A percentile compares a stretch with the other conserved stretches of the same genome.
These are phyloP conservation scores for Hypomecis punctinalis DNA, from an alignment of 2,888 invertebrate species.

Conservation along the genomic window DNA sequence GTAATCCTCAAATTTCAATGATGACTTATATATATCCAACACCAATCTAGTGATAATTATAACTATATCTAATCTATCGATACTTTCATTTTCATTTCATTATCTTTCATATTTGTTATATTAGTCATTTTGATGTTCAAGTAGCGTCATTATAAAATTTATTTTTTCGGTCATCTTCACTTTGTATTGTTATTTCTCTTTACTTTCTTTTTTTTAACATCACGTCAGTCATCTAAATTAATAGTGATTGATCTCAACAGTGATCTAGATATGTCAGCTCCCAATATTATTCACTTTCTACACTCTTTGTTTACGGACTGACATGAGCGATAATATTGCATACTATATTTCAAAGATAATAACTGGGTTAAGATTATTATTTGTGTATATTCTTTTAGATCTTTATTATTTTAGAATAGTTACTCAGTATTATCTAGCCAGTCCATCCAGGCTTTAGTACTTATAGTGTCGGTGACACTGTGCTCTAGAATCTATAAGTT, in stretches of 20 bases:
- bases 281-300: slow-evolving; percentile 24
- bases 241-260: slow-evolving; percentile 5
- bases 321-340: slow-evolving; percentile 6
- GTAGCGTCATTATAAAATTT: too few relatives aligned
- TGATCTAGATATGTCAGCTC: slow-evolving; percentile 11
- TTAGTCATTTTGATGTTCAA: not conserved
- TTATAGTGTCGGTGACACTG: too few relatives aligned
- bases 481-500: too few relatives aligned
- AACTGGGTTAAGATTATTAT: not conserved
- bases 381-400: not conserved
- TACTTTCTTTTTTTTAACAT: slow-evolving; percentile 18
- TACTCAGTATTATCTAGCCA: too few relatives aligned
- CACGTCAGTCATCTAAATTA: slow-evolving; percentile 15
- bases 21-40: not conserved
- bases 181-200: not conserved
- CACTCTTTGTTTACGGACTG: slow-evolving; percentile 10
- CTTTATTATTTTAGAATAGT: too few relatives aligned
- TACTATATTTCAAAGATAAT: slow-evolving; percentile 1
- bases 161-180: too few relatives aligned
- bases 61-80: not conserved
- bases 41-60: not conserved
- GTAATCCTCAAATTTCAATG: not conserved
- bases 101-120: too few relatives aligned
- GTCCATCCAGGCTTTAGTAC: too few relatives aligned
- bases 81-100: slow-evolving; percentile 1